phyloP scores from a whole-genome alignment of 1,140 invertebrate genomes.

The Bilobella aurantiaca region DNA sequence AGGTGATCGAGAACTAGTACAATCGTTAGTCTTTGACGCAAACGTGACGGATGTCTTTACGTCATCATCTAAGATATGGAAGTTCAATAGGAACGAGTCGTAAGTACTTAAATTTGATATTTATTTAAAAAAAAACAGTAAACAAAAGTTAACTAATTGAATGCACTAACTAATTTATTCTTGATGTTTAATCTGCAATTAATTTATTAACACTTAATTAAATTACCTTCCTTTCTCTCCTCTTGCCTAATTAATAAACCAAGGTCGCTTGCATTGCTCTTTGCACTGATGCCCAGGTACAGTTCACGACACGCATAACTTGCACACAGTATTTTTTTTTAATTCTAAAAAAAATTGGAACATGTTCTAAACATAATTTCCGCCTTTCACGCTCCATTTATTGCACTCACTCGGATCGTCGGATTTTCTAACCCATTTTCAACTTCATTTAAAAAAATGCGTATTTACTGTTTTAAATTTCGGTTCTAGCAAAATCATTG shows the following conservation, averaged over 20 bases:
- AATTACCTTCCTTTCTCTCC: slow-evolving; percentile 19
- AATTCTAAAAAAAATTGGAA: neutral
- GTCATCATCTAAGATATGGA: slow-evolving; percentile 29
- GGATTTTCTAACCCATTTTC: too few relatives aligned
- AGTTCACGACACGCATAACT: slow-evolving; percentile 14
- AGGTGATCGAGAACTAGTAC: slow-evolving; percentile 73
- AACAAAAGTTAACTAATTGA: neutral
- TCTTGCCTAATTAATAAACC: slow-evolving; percentile 7
- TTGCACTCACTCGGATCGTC: neutral
- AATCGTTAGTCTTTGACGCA: slow-evolving; percentile 70
- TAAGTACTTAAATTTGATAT: slow-evolving; percentile 20
- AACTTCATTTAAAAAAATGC: too few relatives aligned
- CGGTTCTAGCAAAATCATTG: slow-evolving; percentile 65
- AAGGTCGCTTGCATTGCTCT: slow-evolving; percentile 75
- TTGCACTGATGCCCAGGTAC: slow-evolving; percentile 77
- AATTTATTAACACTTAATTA: too few relatives aligned
- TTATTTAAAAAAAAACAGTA: neutral
- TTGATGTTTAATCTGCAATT: too few relatives aligned
- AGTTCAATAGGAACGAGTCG: slow-evolving; percentile 34
- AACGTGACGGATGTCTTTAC: slow-evolving; percentile 59
- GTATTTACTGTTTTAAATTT: too few relatives aligned
- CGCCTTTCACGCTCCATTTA: neutral
- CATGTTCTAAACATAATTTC: neutral
- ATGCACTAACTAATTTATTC: slow-evolving; percentile 7
- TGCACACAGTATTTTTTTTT: neutral